phyloP scores from a whole-genome alignment of 2,888 invertebrate species.

The Leucophora obtusa region DNA sequence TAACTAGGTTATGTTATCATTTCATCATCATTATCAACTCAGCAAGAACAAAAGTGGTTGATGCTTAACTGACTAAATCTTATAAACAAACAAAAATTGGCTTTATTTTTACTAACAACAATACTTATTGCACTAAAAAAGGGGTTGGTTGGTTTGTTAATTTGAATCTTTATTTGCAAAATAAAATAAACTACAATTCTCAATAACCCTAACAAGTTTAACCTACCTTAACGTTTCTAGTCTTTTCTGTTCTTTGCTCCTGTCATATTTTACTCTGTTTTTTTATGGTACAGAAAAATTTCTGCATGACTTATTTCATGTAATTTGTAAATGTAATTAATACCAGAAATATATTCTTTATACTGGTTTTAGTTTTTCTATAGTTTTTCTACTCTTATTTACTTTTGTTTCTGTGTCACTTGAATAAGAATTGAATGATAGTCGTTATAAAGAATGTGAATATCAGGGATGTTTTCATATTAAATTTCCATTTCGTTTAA shows the following conservation, averaged over 20 bases:
- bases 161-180: background rate
- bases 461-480: slow-evolving; percentile 44
- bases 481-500: slow-evolving; percentile 52
- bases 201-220: background rate
- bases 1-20: slow-evolving; percentile 38
- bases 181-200: background rate
- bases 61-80: slow-evolving; percentile 28
- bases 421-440: slow-evolving; percentile 28
- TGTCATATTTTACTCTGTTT: background rate
- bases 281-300: slow-evolving; percentile 2
- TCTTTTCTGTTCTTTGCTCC: background rate
- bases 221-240: background rate
- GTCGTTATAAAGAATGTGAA: background rate
- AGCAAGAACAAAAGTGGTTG: slow-evolving; percentile 47
- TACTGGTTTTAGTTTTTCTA: slow-evolving; percentile 24
- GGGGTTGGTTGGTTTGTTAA: background rate
- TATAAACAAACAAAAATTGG: slow-evolving; percentile 39
- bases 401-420: slow-evolving; percentile 43
- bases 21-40: slow-evolving; percentile 25
- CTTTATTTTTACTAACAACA: slow-evolving; percentile 8
- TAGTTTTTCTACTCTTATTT: background rate
- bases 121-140: background rate
- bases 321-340: slow-evolving; percentile 64
- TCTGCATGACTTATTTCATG: slow-evolving; percentile 61
- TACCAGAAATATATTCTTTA: slow-evolving; percentile 40